phyloP scores from a whole-genome alignment of 2,797 vertebrate genomes.

The Clarias fuscus region DNA sequence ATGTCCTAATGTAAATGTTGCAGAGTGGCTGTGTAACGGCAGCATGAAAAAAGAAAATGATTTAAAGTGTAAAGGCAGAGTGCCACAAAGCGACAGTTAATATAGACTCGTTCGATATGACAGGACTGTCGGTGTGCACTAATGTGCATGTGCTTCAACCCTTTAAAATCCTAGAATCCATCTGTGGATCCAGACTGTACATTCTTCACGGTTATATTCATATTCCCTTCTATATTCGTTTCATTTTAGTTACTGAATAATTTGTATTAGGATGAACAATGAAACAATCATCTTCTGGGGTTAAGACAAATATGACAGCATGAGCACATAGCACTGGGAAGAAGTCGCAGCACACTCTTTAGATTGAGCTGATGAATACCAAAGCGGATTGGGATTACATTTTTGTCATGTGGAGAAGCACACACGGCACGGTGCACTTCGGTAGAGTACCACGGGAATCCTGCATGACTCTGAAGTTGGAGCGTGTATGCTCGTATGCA shows the following conservation, averaged over 20 bases:
- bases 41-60: conserved; percentile 8
- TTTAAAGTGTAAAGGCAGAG: conserved; percentile 5
- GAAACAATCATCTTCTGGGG: neutral
- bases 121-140: neutral
- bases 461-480: conserved; percentile 21
- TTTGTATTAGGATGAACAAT: neutral
- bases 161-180: neutral
- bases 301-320: conserved; percentile 1
- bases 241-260: neutral
- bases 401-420: neutral
- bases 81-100: neutral
- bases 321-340: neutral
- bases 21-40: neutral
- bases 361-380: neutral
- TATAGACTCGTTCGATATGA: conserved; percentile 5
- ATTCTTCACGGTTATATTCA: neutral
- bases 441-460: conserved; percentile 15
- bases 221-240: neutral
- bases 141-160: neutral
- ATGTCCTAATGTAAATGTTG: neutral
- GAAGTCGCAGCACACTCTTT: neutral
- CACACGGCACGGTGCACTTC: neutral
- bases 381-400: conserved; percentile 15
- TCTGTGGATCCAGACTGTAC: neutral
- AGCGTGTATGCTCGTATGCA: conserved; percentile 14